Evolutionary conservation across 92 coral and sea anemone genomes (phyloP).

Genomic region (Pocillopora meandrina): DNA sequence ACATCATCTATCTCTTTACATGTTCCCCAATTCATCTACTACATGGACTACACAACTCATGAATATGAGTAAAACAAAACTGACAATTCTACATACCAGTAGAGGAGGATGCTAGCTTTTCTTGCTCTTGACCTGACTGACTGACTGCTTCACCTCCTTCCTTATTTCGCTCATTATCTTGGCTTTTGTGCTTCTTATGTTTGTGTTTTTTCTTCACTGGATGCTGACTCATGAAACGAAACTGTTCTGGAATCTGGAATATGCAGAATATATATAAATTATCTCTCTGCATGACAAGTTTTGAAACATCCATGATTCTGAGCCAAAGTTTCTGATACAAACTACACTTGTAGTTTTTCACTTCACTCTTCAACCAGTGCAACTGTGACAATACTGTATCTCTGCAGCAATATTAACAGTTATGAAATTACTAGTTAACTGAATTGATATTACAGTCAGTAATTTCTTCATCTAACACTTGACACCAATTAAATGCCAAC

Average conservation of each 20-base stretch:
- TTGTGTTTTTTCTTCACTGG: constrained; percentile 93
- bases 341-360: too few species aligned
- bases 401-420: too few species aligned
- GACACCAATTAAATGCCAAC: too few species aligned
- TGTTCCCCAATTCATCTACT: background rate
- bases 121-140: constrained; percentile 21
- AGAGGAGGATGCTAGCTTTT: constrained; percentile 25
- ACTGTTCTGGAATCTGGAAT: constrained; percentile 93
- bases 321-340: too few species aligned
- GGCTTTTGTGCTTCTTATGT: constrained; percentile 91
- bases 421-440: too few species aligned
- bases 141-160: constrained; percentile 33
- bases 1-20: too few species aligned
- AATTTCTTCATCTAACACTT: too few species aligned
- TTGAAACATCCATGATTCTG: too few species aligned
- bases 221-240: constrained; percentile 93
- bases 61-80: background rate
- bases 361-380: too few species aligned
- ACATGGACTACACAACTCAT: background rate
- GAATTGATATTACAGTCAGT: too few species aligned
- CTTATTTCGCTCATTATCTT: constrained; percentile 64
- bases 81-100: background rate
- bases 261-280: background rate
- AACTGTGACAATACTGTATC: too few species aligned
- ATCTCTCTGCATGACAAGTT: too few species aligned